A percentile compares a stretch with the other conserved stretches of the same genome.
Evolutionary conservation across 2,113 vertebrate genomes (phyloP).

Genomic region (Coptodon bakossiorum): DNA sequence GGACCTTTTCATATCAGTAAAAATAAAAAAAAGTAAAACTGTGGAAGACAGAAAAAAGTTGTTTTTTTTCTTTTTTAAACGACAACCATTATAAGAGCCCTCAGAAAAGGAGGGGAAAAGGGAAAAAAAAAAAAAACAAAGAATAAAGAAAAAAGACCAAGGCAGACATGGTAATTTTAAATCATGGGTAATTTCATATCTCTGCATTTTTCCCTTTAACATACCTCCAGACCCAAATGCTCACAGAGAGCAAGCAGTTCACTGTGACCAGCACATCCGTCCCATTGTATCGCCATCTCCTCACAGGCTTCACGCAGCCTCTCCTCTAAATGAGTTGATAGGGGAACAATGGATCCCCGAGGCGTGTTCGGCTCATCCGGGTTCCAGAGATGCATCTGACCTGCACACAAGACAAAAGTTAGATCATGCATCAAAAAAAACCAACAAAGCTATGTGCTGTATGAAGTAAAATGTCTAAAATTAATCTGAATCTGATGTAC

Average conservation of each 20-base stretch:
- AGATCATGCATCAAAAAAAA: background rate
- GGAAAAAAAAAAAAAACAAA: background rate
- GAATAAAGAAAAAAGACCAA: background rate
- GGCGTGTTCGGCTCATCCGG: constrained; percentile 84
- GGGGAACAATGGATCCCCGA: constrained; percentile 43
- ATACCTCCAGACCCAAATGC: constrained; percentile 74
- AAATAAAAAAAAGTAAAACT: background rate
- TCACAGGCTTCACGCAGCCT: constrained; percentile 80
- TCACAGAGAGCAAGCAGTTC: constrained; percentile 82
- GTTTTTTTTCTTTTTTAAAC: too few relatives aligned
- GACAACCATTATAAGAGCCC: background rate
- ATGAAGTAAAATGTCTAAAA: background rate
- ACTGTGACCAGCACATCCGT: constrained; percentile 73
- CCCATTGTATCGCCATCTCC: constrained; percentile 76
- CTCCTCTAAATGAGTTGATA: constrained; percentile 77
- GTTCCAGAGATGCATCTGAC: constrained; percentile 94
- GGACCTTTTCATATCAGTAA: background rate
- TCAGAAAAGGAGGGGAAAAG: background rate
- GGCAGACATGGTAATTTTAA: background rate
- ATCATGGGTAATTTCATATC: background rate
- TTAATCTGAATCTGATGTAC: constrained; percentile 50
- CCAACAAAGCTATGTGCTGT: too few relatives aligned
- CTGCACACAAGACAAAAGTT: constrained; percentile 43
- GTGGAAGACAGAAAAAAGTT: background rate
- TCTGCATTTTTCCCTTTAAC: background rate